Conservation (phyloP, 2,113 vertebrate genomes). For the Poeciliopsis prolifica region DNA sequence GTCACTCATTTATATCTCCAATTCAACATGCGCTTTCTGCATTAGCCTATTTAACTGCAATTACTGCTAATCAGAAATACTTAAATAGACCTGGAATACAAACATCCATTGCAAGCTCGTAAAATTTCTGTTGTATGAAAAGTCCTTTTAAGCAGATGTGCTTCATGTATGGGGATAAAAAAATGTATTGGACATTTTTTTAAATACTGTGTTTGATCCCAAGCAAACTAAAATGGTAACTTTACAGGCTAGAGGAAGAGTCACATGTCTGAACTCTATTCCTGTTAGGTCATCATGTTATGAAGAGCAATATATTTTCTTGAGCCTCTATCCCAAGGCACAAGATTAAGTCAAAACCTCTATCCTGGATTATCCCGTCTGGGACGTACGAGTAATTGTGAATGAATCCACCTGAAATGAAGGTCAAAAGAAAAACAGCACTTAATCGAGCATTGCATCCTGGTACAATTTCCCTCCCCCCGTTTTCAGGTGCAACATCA, state of each 20-base stretch:
- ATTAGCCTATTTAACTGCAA: not conserved
- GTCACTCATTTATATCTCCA: not conserved
- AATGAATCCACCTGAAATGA: slow-evolving; percentile 59
- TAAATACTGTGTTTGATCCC: not conserved
- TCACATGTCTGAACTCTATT: slow-evolving; percentile 28
- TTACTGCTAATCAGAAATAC: not conserved
- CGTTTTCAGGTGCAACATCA: not conserved
- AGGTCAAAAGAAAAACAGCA: slow-evolving; percentile 58
- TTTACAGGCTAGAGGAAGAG: slow-evolving; percentile 8
- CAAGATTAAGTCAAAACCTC: slow-evolving; percentile 62
- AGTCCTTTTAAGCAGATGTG: slow-evolving; percentile 1
- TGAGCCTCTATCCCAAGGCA: slow-evolving; percentile 53
- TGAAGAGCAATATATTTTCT: slow-evolving; percentile 51
- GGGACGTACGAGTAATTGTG: slow-evolving; percentile 47
- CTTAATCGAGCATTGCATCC: slow-evolving; percentile 25
- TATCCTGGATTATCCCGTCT: slow-evolving; percentile 70
- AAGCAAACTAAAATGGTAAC: slow-evolving; percentile 11
- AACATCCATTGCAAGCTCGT: not conserved
- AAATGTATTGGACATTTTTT: not conserved
- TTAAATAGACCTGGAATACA: not conserved
- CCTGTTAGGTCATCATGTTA: slow-evolving; percentile 37
- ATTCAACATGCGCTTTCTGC: not conserved
- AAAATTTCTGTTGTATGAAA: not conserved
- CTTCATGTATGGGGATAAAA: not conserved
- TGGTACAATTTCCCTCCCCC: no score